Conservation (phyloP, 2,888 invertebrate genomes). For the Galerucella calmariensis region DNA sequence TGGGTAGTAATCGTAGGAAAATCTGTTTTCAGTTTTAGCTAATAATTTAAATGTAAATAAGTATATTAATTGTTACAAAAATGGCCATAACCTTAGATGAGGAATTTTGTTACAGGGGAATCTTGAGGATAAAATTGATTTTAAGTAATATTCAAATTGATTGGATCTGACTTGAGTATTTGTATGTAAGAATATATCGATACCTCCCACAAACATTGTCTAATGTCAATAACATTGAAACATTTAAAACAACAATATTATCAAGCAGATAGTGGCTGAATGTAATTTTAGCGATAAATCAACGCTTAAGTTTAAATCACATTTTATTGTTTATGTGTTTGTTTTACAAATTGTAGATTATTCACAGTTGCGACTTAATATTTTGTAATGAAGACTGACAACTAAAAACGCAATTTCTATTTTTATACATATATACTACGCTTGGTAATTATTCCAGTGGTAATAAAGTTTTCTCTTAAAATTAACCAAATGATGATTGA, state of each 20-base stretch:
- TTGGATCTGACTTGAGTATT: background rate
- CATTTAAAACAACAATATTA: background rate
- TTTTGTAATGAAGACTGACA: background rate
- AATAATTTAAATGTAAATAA: no score
- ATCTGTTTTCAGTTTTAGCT: no score
- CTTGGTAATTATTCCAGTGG: background rate
- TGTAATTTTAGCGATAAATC: background rate
- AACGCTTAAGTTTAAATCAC: background rate
- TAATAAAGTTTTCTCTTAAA: background rate
- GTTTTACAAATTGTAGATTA: background rate
- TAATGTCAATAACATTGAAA: constrained; percentile 1
- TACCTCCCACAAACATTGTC: background rate
- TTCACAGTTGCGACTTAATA: background rate
- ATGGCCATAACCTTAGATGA: no score
- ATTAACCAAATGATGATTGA: background rate
- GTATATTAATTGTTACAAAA: no score
- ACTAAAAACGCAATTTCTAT: constrained; percentile 8
- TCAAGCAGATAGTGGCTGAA: background rate
- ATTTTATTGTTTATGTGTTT: constrained; percentile 3
- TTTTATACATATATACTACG: background rate
- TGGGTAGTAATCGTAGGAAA: no score
- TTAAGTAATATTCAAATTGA: no score
- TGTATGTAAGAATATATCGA: background rate
- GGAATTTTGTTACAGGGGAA: no score
- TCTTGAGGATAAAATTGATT: no score